Percentiles rank a stretch among this genome's conserved stretches.
phyloP scores from a whole-genome alignment of 2,113 vertebrate genomes.

The Neotoma lepida region DNA sequence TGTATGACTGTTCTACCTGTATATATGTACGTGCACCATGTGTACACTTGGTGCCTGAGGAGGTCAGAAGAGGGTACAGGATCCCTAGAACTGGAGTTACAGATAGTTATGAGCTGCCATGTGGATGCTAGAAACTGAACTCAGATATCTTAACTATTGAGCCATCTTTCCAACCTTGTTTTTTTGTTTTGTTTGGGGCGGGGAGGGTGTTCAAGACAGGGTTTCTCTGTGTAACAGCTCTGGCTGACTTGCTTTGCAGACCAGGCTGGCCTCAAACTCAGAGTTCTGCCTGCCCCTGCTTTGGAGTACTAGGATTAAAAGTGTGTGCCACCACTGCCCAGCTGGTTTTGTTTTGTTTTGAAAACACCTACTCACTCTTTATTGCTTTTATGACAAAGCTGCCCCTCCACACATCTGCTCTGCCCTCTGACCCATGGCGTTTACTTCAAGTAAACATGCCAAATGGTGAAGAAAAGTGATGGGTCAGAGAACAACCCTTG shows the following conservation, averaged over 20 bases:
- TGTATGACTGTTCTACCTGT: not conserved
- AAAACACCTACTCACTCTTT: conserved; percentile 75
- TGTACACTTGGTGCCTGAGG: not conserved
- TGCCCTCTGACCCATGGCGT: conserved; percentile 86
- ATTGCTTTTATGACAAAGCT: conserved; percentile 84
- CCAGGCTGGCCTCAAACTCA: not conserved
- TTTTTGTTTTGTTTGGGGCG: not conserved
- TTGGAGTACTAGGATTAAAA: not conserved
- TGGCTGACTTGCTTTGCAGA: not conserved
- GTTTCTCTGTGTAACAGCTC: not conserved
- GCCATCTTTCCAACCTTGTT: not conserved
- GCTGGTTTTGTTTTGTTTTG: not conserved
- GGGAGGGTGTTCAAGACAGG: not conserved
- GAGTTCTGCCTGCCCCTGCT: not conserved
- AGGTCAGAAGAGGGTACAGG: not conserved
- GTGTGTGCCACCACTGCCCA: not conserved
- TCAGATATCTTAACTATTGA: not conserved
- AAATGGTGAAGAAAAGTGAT: conserved; percentile 87
- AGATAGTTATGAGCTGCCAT: not conserved
- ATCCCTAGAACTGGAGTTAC: not conserved
- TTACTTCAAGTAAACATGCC: conserved; percentile 88
- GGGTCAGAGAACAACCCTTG: conserved; percentile 84
- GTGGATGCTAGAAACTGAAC: not conserved
- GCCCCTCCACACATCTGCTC: conserved; percentile 85
- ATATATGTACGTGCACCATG: not conserved